A percentile compares a stretch with the other conserved stretches of the same genome.
phyloP scores from a whole-genome alignment of 2,113 vertebrate genomes.

The Tetrax tetrax region DNA sequence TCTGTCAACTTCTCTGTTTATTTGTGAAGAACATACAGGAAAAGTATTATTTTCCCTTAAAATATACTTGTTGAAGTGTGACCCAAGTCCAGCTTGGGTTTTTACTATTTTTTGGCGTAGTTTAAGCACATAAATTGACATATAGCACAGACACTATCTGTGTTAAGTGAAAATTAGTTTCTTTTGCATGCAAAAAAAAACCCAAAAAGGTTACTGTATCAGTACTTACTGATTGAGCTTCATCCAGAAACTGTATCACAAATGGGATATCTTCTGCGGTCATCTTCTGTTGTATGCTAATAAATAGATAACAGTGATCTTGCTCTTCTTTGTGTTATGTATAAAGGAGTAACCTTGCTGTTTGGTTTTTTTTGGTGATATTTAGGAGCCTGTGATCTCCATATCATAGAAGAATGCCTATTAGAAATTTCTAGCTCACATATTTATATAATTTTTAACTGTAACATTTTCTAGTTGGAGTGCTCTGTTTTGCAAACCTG shows the following conservation, averaged over 20 bases:
- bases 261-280: no score
- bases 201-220: background rate
- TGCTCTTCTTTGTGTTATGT: background rate
- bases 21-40: background rate
- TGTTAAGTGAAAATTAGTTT: background rate
- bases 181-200: background rate
- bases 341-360: background rate
- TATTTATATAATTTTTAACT: background rate
- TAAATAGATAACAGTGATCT: background rate
- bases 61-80: background rate
- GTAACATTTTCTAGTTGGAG: background rate
- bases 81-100: background rate
- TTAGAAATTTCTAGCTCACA: background rate
- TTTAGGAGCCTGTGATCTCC: background rate
- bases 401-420: background rate
- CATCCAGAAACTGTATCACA: background rate
- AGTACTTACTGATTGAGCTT: background rate
- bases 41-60: background rate
- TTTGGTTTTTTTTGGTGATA: background rate
- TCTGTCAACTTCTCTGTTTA: background rate
- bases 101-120: background rate
- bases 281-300: background rate
- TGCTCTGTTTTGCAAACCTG: background rate
- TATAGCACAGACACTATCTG: background rate
- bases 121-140: background rate